Evolutionary conservation across 2,113 vertebrate genomes (phyloP).

Genomic region (Sturnus vulgaris): DNA sequence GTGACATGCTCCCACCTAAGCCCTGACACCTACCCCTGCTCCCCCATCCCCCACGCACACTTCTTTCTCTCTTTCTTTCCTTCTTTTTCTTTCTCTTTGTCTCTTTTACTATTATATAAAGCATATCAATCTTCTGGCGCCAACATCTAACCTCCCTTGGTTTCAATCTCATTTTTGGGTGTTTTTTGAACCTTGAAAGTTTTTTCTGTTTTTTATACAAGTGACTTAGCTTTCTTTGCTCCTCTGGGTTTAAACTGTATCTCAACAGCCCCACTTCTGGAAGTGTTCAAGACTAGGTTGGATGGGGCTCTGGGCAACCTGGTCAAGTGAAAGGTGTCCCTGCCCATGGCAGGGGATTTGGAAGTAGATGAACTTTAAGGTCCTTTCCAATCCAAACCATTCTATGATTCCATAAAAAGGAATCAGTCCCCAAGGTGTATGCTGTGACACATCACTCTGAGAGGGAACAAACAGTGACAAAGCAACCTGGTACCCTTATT

Average conservation of each 20-base stretch:
- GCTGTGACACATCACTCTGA: neutral
- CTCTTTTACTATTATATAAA: neutral
- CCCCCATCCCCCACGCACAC: rapidly evolving
- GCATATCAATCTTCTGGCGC: neutral
- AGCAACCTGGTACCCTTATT: neutral
- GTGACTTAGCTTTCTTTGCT: neutral
- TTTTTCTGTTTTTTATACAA: neutral
- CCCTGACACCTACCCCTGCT: too few species aligned
- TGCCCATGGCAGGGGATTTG: neutral
- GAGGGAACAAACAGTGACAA: neutral
- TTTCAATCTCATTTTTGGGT: neutral
- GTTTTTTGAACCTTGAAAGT: neutral
- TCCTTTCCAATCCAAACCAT: neutral
- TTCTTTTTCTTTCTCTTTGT: neutral
- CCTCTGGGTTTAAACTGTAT: neutral
- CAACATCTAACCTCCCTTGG: neutral
- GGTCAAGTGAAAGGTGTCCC: neutral
- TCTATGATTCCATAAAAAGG: neutral
- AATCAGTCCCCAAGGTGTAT: neutral
- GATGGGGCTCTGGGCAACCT: neutral
- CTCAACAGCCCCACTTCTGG: neutral
- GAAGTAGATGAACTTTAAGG: neutral
- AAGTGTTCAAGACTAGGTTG: neutral
- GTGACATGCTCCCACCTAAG: neutral
- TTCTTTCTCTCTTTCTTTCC: neutral